Conservation (phyloP, 1,140 invertebrate species). For the Aphis gossypii region DNA sequence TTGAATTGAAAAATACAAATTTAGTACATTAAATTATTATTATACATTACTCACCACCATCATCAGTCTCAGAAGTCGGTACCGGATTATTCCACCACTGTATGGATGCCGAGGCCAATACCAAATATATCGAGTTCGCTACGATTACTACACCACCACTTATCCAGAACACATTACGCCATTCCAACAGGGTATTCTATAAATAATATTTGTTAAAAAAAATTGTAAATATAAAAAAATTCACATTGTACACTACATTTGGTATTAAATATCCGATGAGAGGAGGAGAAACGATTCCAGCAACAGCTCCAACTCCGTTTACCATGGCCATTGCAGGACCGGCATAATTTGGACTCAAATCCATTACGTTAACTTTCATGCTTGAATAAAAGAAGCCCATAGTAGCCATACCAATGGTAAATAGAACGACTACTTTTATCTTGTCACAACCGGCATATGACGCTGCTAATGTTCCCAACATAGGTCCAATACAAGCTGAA, state of each 20-base stretch:
- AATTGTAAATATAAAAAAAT: neutral
- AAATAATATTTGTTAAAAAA: neutral
- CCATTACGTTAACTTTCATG: slow-evolving; percentile 81
- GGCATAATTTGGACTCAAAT: slow-evolving; percentile 83
- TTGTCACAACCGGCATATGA: slow-evolving; percentile 81
- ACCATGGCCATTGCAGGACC: slow-evolving; percentile 84
- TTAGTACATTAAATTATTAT: neutral
- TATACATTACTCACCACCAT: neutral
- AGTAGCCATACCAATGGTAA: slow-evolving; percentile 76
- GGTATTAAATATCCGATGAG: slow-evolving; percentile 79
- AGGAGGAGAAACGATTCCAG: slow-evolving; percentile 81
- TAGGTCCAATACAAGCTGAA: slow-evolving; percentile 76
- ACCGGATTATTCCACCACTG: slow-evolving; percentile 73
- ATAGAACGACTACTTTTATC: slow-evolving; percentile 71
- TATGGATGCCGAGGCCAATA: slow-evolving; percentile 76
- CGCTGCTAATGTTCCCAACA: slow-evolving; percentile 80
- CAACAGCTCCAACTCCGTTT: slow-evolving; percentile 82
- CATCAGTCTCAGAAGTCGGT: neutral
- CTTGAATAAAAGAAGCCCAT: slow-evolving; percentile 81
- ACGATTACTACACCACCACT: slow-evolving; percentile 75
- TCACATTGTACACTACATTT: slow-evolving; percentile 65
- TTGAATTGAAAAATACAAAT: neutral
- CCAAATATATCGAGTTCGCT: slow-evolving; percentile 76
- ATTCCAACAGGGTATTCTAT: slow-evolving; percentile 77
- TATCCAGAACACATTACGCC: slow-evolving; percentile 86